Evolutionary conservation across 2,888 invertebrate species (phyloP), one percentile per base, ranked within the genome.

Genomic region (Orgyia antiqua): DNA sequence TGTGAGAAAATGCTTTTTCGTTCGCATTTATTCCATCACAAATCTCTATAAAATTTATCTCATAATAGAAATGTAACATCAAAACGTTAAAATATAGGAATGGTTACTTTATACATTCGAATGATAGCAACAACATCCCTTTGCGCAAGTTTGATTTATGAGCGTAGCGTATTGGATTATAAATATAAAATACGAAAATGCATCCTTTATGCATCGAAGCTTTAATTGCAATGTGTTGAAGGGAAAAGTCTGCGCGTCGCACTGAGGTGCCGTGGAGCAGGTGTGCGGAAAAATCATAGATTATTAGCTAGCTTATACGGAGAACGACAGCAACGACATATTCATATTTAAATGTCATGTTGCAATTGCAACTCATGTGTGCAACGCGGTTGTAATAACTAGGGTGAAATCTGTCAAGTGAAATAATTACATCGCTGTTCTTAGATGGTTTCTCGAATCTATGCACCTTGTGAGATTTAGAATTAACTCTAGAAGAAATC

Each of bases 291-390:
- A 79, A 83, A 82, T 82, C 74, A 58, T 45, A 72, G 67, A 70
- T 82, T 82, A 84, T 82, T 80, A 83, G 67, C 65, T 43, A 58
- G 50, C 60, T 65, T 54, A 48, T 51, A 44, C 44, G 58, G 54
- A 64, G 56, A 59, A 66, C 54, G 39, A 51, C 51, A 51, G 44
- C 58, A 59, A 60, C 69, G 76, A 73, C 74, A 73, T 68, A 80
- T 82, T 84, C 83, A 82, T 80, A 83, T 84, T 82, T 73, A 80
- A 82, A 84, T 84, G 70, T 70, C 68, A 67, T 60, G 58, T 55
- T 66, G 69, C 61, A 58, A 64, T 55, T 67, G 62, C 62, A 62
- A 52, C 54, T 74, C 74, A 65, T 65, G 73, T 68, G 69, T 57
- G 47, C 42, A 36, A 50, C 42, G 44, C 36, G 43, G 47, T 42